Conservation (phyloP, 2,888 invertebrate genomes). For the Leucoptera coffeella region DNA sequence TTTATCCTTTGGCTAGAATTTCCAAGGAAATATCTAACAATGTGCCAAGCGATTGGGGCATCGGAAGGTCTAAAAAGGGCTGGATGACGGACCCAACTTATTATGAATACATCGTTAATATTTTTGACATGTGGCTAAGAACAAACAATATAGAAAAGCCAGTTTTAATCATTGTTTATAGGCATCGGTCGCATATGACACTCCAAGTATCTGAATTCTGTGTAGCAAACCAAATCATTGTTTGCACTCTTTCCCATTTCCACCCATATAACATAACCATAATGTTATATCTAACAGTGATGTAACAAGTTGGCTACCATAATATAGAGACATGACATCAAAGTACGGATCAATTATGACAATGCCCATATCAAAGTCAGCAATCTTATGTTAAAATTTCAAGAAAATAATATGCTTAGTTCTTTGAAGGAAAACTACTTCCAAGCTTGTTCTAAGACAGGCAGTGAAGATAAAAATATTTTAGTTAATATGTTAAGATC, state of each 20-base stretch:
- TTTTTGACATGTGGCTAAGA: conserved; percentile 15
- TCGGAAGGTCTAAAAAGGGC: conserved; percentile 16
- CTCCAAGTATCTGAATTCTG: conserved; percentile 16
- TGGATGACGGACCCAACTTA: conserved; percentile 21
- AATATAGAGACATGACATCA: no score
- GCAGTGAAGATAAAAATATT: no score
- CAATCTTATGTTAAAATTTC: no score
- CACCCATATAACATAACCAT: no score
- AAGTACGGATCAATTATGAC: no score
- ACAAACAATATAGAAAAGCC: conserved; percentile 13
- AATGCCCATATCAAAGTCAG: no score
- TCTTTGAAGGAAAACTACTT: no score
- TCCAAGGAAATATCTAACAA: conserved; percentile 6
- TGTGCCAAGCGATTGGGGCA: conserved; percentile 13
- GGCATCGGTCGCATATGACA: conserved; percentile 18
- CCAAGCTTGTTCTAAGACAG: no score
- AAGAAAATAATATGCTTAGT: no score
- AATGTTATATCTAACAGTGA: no score
- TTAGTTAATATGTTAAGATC: no score
- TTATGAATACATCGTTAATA: conserved; percentile 18
- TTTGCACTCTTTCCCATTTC: conserved; percentile 16
- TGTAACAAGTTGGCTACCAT: no score
- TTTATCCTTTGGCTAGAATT: conserved; percentile 5
- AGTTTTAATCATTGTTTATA: conserved; percentile 19
- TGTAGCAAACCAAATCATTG: conserved; percentile 13